Evolutionary conservation across 2,113 vertebrate genomes (phyloP), one percentile per base, ranked within the genome.

Genomic region (Hemichromis elongatus): DNA sequence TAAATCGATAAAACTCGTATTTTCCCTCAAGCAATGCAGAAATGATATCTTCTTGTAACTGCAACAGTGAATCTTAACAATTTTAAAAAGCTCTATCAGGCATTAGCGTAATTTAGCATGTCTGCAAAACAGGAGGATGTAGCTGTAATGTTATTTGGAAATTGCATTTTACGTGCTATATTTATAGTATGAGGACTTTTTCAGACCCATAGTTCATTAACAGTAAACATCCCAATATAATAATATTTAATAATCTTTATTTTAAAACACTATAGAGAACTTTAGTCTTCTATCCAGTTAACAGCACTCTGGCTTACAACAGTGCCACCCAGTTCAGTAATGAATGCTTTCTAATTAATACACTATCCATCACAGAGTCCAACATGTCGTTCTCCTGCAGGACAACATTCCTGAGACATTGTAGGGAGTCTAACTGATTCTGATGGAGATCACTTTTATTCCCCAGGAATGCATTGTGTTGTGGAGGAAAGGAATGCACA

Each of bases 391-490:
- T 89, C 77, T 92, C 86, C 90, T 66, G 89, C 70, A 37, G 79
- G 59, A 92, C 21, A 18, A 66, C 85, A 95, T 95, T 95, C 94
- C 94, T 91, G 77, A 82, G 68, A 90, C 94, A 90, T 93, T 94
- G 90, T 93, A 70, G 79, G 87, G 90, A 90, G 88, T 85, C 91
- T 77, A 52, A 89, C 73, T 80, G 30, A 93, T 93, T 94, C 93
- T 94, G 91, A 94, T 93, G 93, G 93, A 93, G 90, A 94, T 95
- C 86, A 91, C 93, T 82, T 92, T 90, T 87, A 91, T 89, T 92
- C 93, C 47, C 33, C 83, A 85, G 94, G 94, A 95, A 95, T 93
- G 94, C 90, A 86, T 92, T 93, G 85, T 94, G 86, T 63, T 85
- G 84, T 80, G 16, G 30, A 80, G 89, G 83, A 73, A 86, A 93